Base-by-base conservation (phyloP, 2,113 vertebrate genomes). In the Eidolon helvum region DNA sequence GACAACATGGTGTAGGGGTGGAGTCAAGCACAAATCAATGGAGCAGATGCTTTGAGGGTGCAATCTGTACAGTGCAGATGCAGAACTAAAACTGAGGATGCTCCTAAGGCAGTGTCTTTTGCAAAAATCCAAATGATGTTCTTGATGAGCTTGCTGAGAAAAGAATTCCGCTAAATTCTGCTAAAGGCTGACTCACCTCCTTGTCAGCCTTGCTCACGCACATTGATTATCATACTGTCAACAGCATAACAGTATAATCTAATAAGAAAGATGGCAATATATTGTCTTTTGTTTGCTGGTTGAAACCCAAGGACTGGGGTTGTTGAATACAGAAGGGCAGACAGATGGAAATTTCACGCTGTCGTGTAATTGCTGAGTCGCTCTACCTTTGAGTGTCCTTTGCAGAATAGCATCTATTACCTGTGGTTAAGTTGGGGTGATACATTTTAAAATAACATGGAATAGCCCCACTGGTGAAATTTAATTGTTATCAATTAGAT, bases 71-170 rank as follows among this genome's bases (percentile, higher is more conserved):
- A 45, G 90, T 66, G 79, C 79, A 19, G 48, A 55, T 0, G 0
- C 90, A 35, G 71, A 94, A 57, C 71, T 18, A 59, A 30, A 75
- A 8, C 57, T 33, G 66, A 30, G 35, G 53, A 26, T 33, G 16
- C 61, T 95, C 88, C 53, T 11, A 85, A 89, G 77, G 87, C 40
- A 7, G 61, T 15, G 59, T 38, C 82, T 91, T 95, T 88, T 92
- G 94, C 97, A 92, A 96, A 91, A 96, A 95, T 57, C 85, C 82
- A 97, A 96, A 91, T 96, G 96, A 88, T 88, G 57, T 82, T 96
- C 88, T 91, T 96, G 90, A 65, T 78, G 75, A 93, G 92, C 95
- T 96, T 97, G 97, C 97, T 96, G 97, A 87, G 96, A 94, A 91
- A 63, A 91, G 48, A 77, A 57, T 95, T 94, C 85, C 88, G 77